Evolutionary conservation across 2,888 invertebrate species (phyloP).

Genomic region (Thereva nobilitata): DNA sequence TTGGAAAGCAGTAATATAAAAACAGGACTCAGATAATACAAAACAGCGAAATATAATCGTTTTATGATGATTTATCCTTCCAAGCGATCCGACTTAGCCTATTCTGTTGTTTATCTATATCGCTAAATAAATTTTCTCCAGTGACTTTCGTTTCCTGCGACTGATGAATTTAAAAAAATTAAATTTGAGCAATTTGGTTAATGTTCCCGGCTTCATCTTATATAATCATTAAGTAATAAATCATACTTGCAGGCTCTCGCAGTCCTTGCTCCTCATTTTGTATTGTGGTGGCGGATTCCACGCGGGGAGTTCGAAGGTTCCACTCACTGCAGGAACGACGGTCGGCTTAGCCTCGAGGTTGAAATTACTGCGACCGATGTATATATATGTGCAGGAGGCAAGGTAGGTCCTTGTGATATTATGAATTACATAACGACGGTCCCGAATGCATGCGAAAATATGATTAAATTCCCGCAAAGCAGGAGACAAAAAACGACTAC

Average conservation of each 20-base stretch:
- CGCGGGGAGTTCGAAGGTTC: constrained; percentile 6
- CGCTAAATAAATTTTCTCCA: constrained; percentile 25
- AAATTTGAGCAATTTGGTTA: constrained; percentile 41
- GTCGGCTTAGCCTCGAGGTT: constrained; percentile 17
- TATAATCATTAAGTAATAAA: constrained; percentile 40
- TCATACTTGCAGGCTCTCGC: constrained; percentile 36
- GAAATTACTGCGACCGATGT: constrained; percentile 22
- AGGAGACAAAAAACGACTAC: constrained; percentile 18
- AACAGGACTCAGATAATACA: constrained; percentile 8
- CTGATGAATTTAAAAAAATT: constrained; percentile 39
- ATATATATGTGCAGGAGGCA: no score
- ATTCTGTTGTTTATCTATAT: constrained; percentile 28
- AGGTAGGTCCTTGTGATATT: constrained; percentile 13
- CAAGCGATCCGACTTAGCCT: constrained; percentile 24
- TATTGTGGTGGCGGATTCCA: constrained; percentile 11
- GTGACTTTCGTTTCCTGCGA: constrained; percentile 15
- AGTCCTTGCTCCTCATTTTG: constrained; percentile 1
- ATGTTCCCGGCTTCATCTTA: constrained; percentile 40
- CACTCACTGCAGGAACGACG: not conserved
- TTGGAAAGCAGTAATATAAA: no score
- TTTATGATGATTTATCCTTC: constrained; percentile 38
- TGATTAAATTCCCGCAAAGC: constrained; percentile 27
- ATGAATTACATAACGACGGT: constrained; percentile 30
- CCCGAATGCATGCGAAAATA: constrained; percentile 31
- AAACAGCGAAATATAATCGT: constrained; percentile 34